These are phyloP conservation scores for Bombus ignitus DNA, from an alignment of 1,140 invertebrate species.

Conservation along the genomic window DNA sequence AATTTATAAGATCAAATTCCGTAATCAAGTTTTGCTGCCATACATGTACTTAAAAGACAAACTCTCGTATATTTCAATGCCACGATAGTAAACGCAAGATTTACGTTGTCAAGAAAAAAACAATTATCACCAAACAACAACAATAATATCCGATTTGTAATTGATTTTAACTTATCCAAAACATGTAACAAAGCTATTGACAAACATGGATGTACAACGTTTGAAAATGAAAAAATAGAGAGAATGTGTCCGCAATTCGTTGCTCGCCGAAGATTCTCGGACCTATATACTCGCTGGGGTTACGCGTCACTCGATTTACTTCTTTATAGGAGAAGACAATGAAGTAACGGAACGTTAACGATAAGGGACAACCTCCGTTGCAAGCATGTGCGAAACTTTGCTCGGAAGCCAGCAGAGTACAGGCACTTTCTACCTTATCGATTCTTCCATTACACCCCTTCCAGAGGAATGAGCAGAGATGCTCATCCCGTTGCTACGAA, in stretches of 20 bases:
- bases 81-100: neutral
- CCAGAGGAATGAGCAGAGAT: neutral
- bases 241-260: neutral
- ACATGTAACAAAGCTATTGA: neutral
- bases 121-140: neutral
- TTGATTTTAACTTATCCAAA: neutral
- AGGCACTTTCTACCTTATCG: conserved; percentile 56
- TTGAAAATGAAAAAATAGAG: neutral
- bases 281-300: neutral
- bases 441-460: conserved; percentile 44
- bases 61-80: neutral
- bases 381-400: conserved; percentile 22
- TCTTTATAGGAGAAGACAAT: neutral
- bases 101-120: neutral
- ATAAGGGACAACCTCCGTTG: conserved; percentile 7
- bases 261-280: neutral
- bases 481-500: conserved; percentile 1
- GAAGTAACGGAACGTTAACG: neutral
- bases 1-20: too few species aligned
- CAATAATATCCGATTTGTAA: neutral
- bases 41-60: neutral
- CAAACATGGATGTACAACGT: neutral
- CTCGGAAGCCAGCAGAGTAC: conserved; percentile 3
- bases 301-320: conserved; percentile 5
- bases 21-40: neutral